Base-by-base conservation (phyloP, 1,140 invertebrate species). In the Antheraea pernyi region DNA sequence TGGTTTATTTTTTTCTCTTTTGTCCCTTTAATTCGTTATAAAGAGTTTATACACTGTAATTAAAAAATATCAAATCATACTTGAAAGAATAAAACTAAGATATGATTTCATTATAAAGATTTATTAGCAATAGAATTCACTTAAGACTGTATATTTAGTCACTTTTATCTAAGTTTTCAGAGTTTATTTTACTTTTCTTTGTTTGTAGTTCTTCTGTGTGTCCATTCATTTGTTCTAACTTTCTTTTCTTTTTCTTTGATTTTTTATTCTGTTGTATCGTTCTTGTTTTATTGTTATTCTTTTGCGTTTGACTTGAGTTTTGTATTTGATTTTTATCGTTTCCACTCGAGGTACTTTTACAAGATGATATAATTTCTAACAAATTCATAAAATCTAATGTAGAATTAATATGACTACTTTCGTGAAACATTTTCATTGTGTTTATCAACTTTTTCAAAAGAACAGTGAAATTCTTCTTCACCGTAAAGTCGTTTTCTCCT, bases 401-500 rank as follows among this genome's bases (percentile, higher is more conserved):
- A 30, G 79, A 79, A 69, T 83, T 65, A 71, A 88, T 69, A 69
- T 89, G 76, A 66, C 81, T 81, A 69, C 78, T 83, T 77, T 89
- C 82, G 72, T 92, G 84, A 46, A 88, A 86, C 65, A 72, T 69
- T 83, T 77, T 85, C 11, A 92, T 89, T 59, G 79, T 77, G 63
- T 90, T 91, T 7, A 91, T 76, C 61, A 91, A 71, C 75, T 92
- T 92, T 75, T 75, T 86, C 16, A 90, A 69, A 36, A 81, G 70
- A 19, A 72, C 71, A 30, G 89, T 75, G 68, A 86, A 92, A 72
- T 88, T 90, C n/a, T 81, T 84, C 68, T 89, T 92, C 0, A 85
- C 80, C 72, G 83, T 75, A 69, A 85, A 82, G 30, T 87, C 78
- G 59, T 73, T 71, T 16, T 83, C 73, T n/a, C 67, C 64, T 69